Evolutionary conservation across 2,888 invertebrate genomes (phyloP), one percentile per base, ranked within the genome.

Genomic region (Litoditis marina): DNA sequence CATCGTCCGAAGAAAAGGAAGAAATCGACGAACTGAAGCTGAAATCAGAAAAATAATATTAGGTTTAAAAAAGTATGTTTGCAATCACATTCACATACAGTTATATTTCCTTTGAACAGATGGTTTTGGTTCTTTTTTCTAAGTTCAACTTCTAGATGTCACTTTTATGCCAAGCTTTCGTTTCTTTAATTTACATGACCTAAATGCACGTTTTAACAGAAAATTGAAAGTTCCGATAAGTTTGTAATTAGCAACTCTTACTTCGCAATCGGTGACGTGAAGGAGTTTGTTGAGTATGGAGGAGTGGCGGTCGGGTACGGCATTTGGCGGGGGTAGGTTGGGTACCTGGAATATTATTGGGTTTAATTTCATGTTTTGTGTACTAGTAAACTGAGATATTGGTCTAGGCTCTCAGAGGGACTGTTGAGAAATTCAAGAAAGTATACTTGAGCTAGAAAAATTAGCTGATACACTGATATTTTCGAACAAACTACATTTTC

Each of bases 261-360:
- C 76, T 72, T 74, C 22, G 76, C 66, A 65, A 78, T 77, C 6
- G 74, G 69, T 13, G 68, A 71, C 5, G 73, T 65, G 64, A 75
- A 77, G 19, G 74, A 68, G 16, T 72, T 67, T 11, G 74, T 47
- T 13, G 77, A 69, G 52, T 78, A 78, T 11, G 74, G 69, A n/a
- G 77, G 74, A n/a, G 74, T 69, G 25, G 79, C 66, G 0, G 73
- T 73, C 27, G 78, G 76, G 56, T 79, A 78, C n/a, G 71, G 65
- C 78, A 79, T 79, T 55, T 78, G 78, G 8, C 78, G 65, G 4
- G 78, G 78, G 55, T 80, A 78, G 0, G 77, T 63, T 13, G 73
- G 74, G 63, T 76, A 77, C 69, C 75, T 74, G 59, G 50, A 73
- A 58, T 28, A 13, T 54, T 34, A 44, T 22, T 44, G 19, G 44